Percentiles rank a stretch among this genome's conserved stretches.
Conservation (phyloP, 2,888 invertebrate genomes). For the Drosophila bunnanda region DNA sequence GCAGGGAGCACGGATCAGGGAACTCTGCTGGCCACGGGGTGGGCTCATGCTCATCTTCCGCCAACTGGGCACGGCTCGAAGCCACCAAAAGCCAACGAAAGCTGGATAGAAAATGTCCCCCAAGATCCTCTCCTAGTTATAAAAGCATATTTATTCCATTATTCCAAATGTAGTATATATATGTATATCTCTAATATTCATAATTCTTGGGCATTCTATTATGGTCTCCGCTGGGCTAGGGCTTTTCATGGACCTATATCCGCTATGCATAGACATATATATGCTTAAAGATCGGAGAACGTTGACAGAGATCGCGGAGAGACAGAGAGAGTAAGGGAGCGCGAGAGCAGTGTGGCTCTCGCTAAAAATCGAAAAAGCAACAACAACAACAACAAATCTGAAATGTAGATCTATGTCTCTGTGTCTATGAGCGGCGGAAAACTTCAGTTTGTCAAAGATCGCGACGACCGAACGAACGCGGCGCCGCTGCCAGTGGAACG, state of each 20-base stretch:
- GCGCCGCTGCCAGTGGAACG: slow-evolving; percentile 60
- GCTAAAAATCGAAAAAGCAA: slow-evolving; percentile 25
- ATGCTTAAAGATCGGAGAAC: slow-evolving; percentile 1
- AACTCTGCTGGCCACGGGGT: slow-evolving; percentile 1
- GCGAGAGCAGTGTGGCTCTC: slow-evolving; percentile 6
- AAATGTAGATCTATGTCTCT: slow-evolving; percentile 45
- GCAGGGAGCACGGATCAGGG: background rate
- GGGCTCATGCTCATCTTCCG: slow-evolving; percentile 2
- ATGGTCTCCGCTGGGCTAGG: background rate
- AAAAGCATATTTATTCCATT: background rate
- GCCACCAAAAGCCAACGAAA: background rate
- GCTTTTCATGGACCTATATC: slow-evolving; percentile 3
- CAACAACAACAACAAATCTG: slow-evolving; percentile 25
- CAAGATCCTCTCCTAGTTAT: background rate
- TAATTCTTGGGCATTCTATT: background rate
- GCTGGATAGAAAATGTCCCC: background rate
- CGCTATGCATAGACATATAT: background rate
- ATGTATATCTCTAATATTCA: background rate
- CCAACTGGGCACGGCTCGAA: slow-evolving; percentile 8
- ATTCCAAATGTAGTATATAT: background rate
- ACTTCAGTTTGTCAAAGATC: slow-evolving; percentile 81
- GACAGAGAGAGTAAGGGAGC: slow-evolving; percentile 17
- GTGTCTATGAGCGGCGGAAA: slow-evolving; percentile 40
- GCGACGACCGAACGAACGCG: slow-evolving; percentile 72
- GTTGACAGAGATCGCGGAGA: slow-evolving; percentile 14